Base-by-base conservation (phyloP, 2,888 invertebrate genomes). In the Papilio protenor region DNA sequence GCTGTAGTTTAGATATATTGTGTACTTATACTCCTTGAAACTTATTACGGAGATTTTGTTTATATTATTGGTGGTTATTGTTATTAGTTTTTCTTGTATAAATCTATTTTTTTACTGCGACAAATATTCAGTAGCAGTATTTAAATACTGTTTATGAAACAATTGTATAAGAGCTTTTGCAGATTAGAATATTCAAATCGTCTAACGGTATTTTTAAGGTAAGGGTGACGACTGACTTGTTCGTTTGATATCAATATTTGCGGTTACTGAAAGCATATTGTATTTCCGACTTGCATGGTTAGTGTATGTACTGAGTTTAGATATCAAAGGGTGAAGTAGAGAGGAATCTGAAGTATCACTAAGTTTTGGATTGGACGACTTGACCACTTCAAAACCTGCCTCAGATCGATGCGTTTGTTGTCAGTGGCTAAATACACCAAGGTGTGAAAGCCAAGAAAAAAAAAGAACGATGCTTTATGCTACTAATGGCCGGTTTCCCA, bases 1-100 rank as follows among this genome's bases (percentile, higher is more conserved):
- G 47, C 12, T 71, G n/a, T 57, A 49, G 59, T 52, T 47, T 77
- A 77, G 77, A 57, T 49, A 77, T 69, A 69, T 73, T 77, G 73
- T 77, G 55, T 49, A 69, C 69, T 77, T 77, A 72, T 59, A 21
- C n/a, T 40, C 59, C 59, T 77, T 16, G 59, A 73, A 52, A 40
- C n/a, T 49, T n/a, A 71, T 69, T 71, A 71, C 64, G 61, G 57
- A 57, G 57, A 69, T 70, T 40, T 66, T n/a, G 27, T 74, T 52
- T n/a, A 23, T 11, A 47, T 23, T 45, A 47, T 73, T 23, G 47
- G 14, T 23, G 0, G 47, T 21, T 73, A 23, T 23, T 61, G 61
- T 55, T n/a, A 8, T n/a, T 72, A 47, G 16, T 33, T 52, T 47
- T 47, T 14, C 49, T 3, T 0, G 14, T 1, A 49, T 14, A 18